These are phyloP conservation scores for Heliocidaris erythrogramma DNA, from an alignment of 35 echinoderm and acorn worm genomes.

Conservation along the genomic window DNA sequence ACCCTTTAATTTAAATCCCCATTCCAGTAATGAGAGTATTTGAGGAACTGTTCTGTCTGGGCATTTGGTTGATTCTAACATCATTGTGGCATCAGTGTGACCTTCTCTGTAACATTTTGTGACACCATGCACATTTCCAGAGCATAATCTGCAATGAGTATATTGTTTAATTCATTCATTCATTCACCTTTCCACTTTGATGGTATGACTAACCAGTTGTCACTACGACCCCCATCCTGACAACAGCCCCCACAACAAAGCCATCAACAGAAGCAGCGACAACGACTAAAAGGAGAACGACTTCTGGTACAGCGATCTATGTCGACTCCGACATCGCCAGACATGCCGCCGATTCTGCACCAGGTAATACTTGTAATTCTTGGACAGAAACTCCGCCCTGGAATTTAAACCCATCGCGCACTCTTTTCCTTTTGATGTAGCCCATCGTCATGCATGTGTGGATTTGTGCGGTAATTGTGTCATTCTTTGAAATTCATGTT, in stretches of 20 bases:
- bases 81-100: background rate
- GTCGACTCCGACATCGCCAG: background rate
- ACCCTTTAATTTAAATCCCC: too few species aligned
- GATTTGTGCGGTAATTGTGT: background rate
- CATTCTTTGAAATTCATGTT: background rate
- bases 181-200: background rate
- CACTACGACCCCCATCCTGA: background rate
- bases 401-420: background rate
- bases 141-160: background rate
- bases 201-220: background rate
- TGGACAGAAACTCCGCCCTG: background rate
- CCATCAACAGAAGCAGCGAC: background rate
- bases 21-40: background rate
- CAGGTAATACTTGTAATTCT: background rate
- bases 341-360: background rate
- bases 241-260: background rate
- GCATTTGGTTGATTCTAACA: background rate
- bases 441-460: background rate
- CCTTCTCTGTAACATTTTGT: background rate
- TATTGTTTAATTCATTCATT: constrained; percentile 6
- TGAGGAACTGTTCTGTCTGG: background rate
- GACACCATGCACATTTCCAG: background rate
- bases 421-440: background rate
- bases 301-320: background rate
- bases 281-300: background rate